Base-by-base conservation (phyloP, 2,888 invertebrate genomes). In the Watsonalla binaria region DNA sequence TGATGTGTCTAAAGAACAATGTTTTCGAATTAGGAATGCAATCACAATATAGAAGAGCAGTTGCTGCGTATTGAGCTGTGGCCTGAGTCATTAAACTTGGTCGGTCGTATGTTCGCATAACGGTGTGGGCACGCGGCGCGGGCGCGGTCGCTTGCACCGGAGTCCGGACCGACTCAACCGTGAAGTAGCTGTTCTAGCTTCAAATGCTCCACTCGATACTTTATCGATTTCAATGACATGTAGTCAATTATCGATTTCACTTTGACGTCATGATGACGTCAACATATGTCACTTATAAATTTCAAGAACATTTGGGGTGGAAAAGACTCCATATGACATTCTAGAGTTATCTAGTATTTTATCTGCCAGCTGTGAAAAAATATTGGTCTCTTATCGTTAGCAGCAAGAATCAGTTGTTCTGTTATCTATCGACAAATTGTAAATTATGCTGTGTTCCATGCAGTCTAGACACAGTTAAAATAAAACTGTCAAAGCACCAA, bases 21-120 rank as follows among this genome's bases (percentile, higher is more conserved):
- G 15, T 47, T n/a, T 48, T 51, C 47, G 51, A 45, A 47, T 48
- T 54, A 11, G 11, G 42, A 11, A 42, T 49, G 45, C 33, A 45
- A 35, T 51, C 53, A 52, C 53, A 58, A 54, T 54, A 47, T 52
- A 63, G 59, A 51, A 51, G 56, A 58, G 63, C 57, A 56, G 47
- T 69, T 68, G 72, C 72, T 70, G 66, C 65, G 61, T 67, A 60
- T 65, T 66, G 72, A 69, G 66, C 70, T 72, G 73, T 69, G 71
- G 68, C 74, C 68, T 70, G 69, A 75, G 77, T 75, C 77, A 79
- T 78, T 80, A 80, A 75, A 78, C 74, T 70, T 57, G 58, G 60
- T 61, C 57, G 54, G 48, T 45, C 67, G 73, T 72, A 74, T 71
- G 66, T 70, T 61, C 71, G 69, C 64, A 68, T 80, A 80, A 80